Evolutionary conservation across 2,113 vertebrate genomes (phyloP), one percentile per base, ranked within the genome.

Genomic region (Atherinomorus stipes): DNA sequence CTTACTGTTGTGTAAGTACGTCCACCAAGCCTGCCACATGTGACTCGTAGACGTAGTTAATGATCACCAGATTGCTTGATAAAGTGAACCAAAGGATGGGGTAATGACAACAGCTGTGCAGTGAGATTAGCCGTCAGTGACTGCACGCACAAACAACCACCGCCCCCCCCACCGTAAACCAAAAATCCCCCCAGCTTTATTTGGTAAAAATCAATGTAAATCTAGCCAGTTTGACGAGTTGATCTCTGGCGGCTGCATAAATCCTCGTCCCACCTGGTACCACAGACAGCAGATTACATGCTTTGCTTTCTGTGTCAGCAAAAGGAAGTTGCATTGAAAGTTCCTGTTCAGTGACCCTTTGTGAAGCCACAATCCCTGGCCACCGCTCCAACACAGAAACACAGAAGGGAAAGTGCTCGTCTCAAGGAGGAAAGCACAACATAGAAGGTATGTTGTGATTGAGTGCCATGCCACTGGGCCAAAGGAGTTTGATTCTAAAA

Each of bases 401-500:
- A 85, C 71, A 76, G 83, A 85, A 72, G 69, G 80, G 85, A 90
- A 86, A 89, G 89, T 83, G 79, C 78, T 87, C 74, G 67, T 83
- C 77, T 77, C 54, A 69, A 88, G 85, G 84, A 88, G 88, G 86
- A 89, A 93, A 92, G 78, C 85, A 92, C 90, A 92, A 87, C 91
- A 92, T 72, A 83, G 86, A 85, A 90, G 89, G 89, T 90, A 91
- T 89, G 86, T 86, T 90, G 80, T 90, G 82, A 82, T 85, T 86
- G 83, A 88, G 82, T 88, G 86, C 80, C 71, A 76, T 90, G 88
- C 81, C 88, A 87, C 69, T 79, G 76, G 85, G 88, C 87, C 77
- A 78, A 80, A 90, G 90, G 85, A 87, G 70, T 79, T 85, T 76
- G 78, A 59, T 88, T 88, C 90, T 91, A 92, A 93, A 94, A 94